Conservation (phyloP, 2,113 vertebrate species). For the Kryptolebias marmoratus region DNA sequence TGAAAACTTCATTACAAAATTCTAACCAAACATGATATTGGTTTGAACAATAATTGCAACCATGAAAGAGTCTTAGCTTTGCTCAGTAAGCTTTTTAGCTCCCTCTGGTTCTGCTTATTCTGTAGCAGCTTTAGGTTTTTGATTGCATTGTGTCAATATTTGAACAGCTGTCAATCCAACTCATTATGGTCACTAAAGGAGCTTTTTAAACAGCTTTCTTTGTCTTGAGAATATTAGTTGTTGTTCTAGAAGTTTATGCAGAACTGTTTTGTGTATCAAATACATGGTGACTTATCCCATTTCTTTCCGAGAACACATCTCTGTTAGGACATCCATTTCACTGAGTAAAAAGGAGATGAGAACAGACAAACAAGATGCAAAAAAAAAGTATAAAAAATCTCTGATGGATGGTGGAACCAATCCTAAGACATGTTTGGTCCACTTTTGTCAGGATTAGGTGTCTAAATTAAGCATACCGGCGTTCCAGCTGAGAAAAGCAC, state of each 20-base stretch:
- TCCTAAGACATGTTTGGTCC: constrained; percentile 69
- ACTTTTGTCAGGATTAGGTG: constrained; percentile 72
- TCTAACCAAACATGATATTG: neutral
- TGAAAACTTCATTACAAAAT: neutral
- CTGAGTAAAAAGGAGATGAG: neutral
- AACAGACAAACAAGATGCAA: constrained; percentile 12
- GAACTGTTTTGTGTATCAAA: constrained; percentile 5
- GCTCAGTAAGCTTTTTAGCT: neutral
- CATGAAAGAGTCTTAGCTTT: constrained; percentile 7
- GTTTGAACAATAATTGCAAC: neutral
- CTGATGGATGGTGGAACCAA: constrained; percentile 34
- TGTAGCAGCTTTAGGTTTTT: constrained; percentile 9
- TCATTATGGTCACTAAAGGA: neutral
- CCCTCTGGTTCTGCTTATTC: neutral
- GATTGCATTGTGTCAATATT: constrained; percentile 31
- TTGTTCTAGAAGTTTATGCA: neutral
- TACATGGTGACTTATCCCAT: neutral
- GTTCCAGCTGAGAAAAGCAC: constrained; percentile 73
- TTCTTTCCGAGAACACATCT: constrained; percentile 2
- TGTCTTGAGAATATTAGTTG: neutral
- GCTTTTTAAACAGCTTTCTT: neutral
- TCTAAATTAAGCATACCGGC: constrained; percentile 73
- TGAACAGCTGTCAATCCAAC: neutral
- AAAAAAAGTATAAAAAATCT: constrained; percentile 7
- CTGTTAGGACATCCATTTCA: neutral